Evolutionary conservation across 2,797 vertebrate genomes (phyloP).

Genomic region (Gymnoscopelus braueri): DNA sequence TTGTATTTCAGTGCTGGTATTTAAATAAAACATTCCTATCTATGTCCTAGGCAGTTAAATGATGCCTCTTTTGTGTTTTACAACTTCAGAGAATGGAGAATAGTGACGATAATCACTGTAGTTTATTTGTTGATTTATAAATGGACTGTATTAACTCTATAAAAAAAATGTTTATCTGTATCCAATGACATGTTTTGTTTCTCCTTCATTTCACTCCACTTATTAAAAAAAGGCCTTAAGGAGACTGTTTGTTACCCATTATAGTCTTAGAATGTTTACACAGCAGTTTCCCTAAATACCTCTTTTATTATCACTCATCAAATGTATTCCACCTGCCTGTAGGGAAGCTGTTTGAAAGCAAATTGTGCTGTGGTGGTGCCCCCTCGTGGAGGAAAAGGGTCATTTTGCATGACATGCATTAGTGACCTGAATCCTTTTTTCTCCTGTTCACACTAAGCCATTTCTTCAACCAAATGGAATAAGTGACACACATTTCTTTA

Average conservation of each 20-base stretch:
- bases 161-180: too few relatives aligned
- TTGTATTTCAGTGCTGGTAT: too few relatives aligned
- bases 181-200: neutral
- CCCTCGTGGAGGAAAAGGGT: slow-evolving; percentile 48
- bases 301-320: slow-evolving; percentile 11
- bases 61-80: neutral
- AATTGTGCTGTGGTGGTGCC: slow-evolving; percentile 22
- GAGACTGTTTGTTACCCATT: slow-evolving; percentile 1
- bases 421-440: too few relatives aligned
- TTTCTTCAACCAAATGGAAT: too few relatives aligned
- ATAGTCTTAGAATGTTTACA: slow-evolving; percentile 13
- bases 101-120: neutral
- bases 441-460: too few relatives aligned
- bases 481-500: too few relatives aligned
- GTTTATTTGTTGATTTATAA: neutral
- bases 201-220: neutral
- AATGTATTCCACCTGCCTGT: slow-evolving; percentile 27
- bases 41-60: neutral
- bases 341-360: neutral
- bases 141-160: too few relatives aligned
- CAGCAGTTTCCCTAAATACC: slow-evolving; percentile 23
- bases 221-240: neutral
- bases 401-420: neutral
- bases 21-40: neutral
- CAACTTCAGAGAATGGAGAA: neutral